Percentiles rank a stretch among this genome's conserved stretches.
These are phyloP conservation scores for Rhopilema esculentum DNA, from an alignment of 30 jellyfish, hydroid and myxozoan genomes.

Conservation along the genomic window DNA sequence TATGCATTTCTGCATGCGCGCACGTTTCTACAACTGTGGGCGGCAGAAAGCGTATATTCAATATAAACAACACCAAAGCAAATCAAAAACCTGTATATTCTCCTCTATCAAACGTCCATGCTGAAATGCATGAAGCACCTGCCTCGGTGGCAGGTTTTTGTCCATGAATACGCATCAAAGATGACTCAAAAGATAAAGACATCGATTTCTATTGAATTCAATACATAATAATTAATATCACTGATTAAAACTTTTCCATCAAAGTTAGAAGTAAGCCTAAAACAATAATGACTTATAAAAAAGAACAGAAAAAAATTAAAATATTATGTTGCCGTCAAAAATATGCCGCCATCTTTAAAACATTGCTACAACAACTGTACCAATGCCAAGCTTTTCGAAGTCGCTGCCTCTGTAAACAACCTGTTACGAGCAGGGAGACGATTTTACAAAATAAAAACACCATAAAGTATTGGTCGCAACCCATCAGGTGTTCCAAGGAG, in stretches of 20 bases:
- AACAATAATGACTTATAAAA: neutral
- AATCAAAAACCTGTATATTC: too few species aligned
- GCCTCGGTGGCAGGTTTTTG: neutral
- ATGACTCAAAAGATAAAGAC: neutral
- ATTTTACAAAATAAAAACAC: too few species aligned
- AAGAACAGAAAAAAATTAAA: neutral
- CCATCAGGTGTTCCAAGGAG: too few species aligned
- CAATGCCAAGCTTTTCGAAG: neutral
- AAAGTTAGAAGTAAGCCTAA: neutral
- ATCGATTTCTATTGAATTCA: neutral
- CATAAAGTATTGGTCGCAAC: too few species aligned
- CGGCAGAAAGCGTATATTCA: too few species aligned
- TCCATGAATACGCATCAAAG: neutral
- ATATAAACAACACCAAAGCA: too few species aligned
- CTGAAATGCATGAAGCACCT: too few species aligned
- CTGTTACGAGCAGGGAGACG: too few species aligned
- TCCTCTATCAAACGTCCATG: too few species aligned
- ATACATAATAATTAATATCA: neutral
- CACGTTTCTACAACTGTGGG: too few species aligned
- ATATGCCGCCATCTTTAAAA: neutral
- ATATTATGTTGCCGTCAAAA: neutral
- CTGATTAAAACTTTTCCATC: neutral
- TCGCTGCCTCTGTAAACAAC: neutral
- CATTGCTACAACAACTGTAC: neutral
- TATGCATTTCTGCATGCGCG: too few species aligned